Evolutionary conservation across 2,797 vertebrate genomes (phyloP).

Genomic region (Apogon talboti): DNA sequence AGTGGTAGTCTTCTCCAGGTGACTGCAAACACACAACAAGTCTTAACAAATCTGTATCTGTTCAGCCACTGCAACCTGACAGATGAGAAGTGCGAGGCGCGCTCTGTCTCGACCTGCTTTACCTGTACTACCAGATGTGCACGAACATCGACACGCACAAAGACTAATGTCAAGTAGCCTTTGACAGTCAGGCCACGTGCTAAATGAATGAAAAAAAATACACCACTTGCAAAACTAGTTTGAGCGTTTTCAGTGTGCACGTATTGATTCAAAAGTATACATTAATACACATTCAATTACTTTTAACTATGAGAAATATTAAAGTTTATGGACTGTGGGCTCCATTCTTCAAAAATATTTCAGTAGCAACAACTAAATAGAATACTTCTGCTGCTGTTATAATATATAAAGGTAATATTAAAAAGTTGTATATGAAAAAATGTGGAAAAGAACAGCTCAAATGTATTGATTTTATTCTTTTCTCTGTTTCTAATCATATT

Average conservation of each 20-base stretch:
- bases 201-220: constrained; percentile 39
- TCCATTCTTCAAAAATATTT: too few relatives aligned
- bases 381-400: not conserved
- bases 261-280: not conserved
- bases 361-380: too few relatives aligned
- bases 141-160: constrained; percentile 4
- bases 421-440: not conserved
- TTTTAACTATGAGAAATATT: constrained; percentile 7
- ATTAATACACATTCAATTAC: not conserved
- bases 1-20: constrained; percentile 94
- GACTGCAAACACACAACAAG: constrained; percentile 82
- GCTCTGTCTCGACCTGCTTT: constrained; percentile 66
- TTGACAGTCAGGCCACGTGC: constrained; percentile 48
- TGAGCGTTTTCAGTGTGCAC: constrained; percentile 31
- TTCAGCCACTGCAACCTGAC: constrained; percentile 54
- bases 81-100: constrained; percentile 39
- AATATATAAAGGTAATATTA: not conserved
- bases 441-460: not conserved
- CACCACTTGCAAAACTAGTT: constrained; percentile 53
- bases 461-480: not conserved
- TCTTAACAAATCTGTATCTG: constrained; percentile 56
- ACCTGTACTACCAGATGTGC: constrained; percentile 73
- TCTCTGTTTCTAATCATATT: not conserved
- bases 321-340: not conserved
- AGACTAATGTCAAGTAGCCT: constrained; percentile 25